phyloP scores from a whole-genome alignment of 2,888 invertebrate species.

The Agriopis marginaria region DNA sequence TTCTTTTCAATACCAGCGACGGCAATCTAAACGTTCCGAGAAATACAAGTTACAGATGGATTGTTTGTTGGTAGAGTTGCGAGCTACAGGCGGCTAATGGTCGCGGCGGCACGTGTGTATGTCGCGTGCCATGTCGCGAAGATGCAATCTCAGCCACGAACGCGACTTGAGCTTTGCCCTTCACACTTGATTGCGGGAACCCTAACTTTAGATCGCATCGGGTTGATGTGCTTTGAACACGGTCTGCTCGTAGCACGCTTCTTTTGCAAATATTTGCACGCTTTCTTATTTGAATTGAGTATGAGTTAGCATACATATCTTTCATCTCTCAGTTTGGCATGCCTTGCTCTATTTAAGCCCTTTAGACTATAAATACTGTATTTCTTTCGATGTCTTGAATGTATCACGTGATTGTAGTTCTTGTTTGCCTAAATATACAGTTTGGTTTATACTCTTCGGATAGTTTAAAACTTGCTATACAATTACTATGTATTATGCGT shows the following conservation, averaged over 20 bases:
- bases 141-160: conserved; percentile 81
- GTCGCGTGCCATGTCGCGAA: conserved; percentile 79
- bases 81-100: conserved; percentile 54
- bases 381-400: neutral
- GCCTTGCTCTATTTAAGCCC: neutral
- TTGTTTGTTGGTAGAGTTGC: conserved; percentile 51
- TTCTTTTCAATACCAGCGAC: conserved; percentile 50
- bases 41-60: conserved; percentile 53
- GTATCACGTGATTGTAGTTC: neutral
- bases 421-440: neutral
- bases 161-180: conserved; percentile 79
- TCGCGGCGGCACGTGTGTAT: conserved; percentile 65
- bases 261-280: conserved; percentile 43
- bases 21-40: conserved; percentile 56
- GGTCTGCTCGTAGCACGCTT: conserved; percentile 44
- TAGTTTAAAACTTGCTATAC: neutral
- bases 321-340: conserved; percentile 8
- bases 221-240: conserved; percentile 65
- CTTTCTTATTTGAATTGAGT: conserved; percentile 34
- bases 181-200: conserved; percentile 81
- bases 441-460: neutral
- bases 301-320: conserved; percentile 14
- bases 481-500: neutral
- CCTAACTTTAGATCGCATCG: conserved; percentile 75
- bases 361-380: neutral